phyloP scores from a whole-genome alignment of 2,888 invertebrate genomes.

The Acronicta psi region DNA sequence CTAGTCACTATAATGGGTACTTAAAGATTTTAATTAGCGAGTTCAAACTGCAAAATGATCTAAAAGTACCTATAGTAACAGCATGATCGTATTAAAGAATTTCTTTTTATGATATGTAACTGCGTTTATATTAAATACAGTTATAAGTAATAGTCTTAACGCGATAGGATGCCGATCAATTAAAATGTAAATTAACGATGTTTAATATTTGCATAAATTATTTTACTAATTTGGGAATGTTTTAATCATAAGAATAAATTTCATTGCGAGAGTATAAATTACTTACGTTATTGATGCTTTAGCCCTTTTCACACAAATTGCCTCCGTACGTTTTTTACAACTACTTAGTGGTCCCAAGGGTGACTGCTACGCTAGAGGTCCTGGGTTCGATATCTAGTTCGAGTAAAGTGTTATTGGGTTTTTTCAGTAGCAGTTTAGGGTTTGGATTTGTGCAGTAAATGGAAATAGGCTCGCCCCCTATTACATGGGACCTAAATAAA shows the following conservation, averaged over 20 bases:
- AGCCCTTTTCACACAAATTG: conserved; percentile 27
- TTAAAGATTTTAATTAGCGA: conserved; percentile 34
- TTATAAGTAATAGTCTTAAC: conserved; percentile 10
- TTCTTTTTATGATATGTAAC: conserved; percentile 11
- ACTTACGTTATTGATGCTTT: conserved; percentile 37
- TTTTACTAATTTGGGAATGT: conserved; percentile 45
- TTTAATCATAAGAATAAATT: conserved; percentile 40
- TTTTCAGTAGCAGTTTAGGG: no score
- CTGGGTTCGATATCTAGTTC: no score
- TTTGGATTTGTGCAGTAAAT: no score
- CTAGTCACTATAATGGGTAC: conserved; percentile 13
- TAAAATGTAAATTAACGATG: conserved; percentile 39
- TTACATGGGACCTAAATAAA: no score
- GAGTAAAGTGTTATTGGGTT: no score
- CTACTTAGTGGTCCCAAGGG: no score
- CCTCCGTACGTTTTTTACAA: no score
- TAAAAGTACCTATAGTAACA: conserved; percentile 6
- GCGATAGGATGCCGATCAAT: conserved; percentile 43
- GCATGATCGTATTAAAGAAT: conserved; percentile 18
- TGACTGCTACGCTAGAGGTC: no score
- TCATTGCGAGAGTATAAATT: conserved; percentile 35
- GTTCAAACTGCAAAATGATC: conserved; percentile 22
- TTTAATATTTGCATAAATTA: conserved; percentile 54
- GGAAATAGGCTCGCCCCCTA: no score
- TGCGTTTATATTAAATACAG: conserved; percentile 7